phyloP scores from a whole-genome alignment of 2,888 invertebrate genomes.

The Andrena bicolor region DNA sequence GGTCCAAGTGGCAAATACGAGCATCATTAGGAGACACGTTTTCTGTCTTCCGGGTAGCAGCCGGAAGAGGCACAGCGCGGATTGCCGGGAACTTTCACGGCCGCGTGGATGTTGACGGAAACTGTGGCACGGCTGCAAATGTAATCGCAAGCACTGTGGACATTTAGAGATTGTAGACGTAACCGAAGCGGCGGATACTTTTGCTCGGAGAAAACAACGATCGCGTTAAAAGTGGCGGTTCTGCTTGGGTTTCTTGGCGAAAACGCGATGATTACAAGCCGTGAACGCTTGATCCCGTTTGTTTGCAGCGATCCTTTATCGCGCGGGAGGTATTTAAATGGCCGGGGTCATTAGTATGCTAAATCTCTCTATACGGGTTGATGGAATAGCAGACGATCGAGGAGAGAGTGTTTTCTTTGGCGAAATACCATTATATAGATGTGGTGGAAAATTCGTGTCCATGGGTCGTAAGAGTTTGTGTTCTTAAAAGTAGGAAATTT shows the following conservation, averaged over 20 bases:
- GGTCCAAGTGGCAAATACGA: background rate
- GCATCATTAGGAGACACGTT: background rate
- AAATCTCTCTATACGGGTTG: slow-evolving; percentile 27
- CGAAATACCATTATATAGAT: background rate
- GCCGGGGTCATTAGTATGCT: slow-evolving; percentile 12
- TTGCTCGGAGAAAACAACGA: slow-evolving; percentile 40
- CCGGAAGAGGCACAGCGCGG: background rate
- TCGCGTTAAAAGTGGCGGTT: slow-evolving; percentile 24
- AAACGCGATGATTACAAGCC: slow-evolving; percentile 57
- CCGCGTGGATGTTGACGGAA: slow-evolving; percentile 6
- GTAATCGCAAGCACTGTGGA: slow-evolving; percentile 1
- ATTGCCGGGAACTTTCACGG: slow-evolving; percentile 11
- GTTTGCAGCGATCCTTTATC: slow-evolving; percentile 10
- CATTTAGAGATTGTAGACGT: background rate
- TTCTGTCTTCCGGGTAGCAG: background rate
- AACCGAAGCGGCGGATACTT: background rate
- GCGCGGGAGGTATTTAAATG: slow-evolving; percentile 38
- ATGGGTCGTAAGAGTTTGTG: background rate
- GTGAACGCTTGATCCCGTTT: slow-evolving; percentile 30
- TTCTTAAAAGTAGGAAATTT: background rate
- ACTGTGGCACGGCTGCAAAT: background rate
- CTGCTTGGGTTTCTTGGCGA: slow-evolving; percentile 45
- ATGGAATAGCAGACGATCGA: background rate
- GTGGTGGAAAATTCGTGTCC: background rate
- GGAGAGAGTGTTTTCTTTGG: slow-evolving; percentile 25